These are phyloP conservation scores for Eupithecia subfuscata DNA, from an alignment of 2,888 invertebrate species.

Conservation along the genomic window DNA sequence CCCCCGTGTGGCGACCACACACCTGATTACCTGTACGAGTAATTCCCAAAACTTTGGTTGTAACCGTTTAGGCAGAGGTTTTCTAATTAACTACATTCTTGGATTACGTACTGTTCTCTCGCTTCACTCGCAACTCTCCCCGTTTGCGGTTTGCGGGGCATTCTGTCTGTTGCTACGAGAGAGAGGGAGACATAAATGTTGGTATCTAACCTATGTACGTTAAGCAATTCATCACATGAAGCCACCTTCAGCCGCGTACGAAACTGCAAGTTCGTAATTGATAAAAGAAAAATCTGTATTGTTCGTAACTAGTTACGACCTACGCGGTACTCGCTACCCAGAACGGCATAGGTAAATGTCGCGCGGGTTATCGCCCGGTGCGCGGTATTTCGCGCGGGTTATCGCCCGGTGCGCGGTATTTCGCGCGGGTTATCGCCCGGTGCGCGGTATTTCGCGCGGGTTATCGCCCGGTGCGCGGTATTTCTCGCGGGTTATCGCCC, in stretches of 20 bases:
- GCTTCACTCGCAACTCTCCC: conserved; percentile 41
- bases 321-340: not conserved
- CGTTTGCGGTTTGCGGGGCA: conserved; percentile 16
- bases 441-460: not conserved
- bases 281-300: too few relatives aligned
- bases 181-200: not conserved
- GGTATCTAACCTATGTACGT: not conserved
- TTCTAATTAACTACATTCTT: conserved; percentile 67
- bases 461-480: too few relatives aligned
- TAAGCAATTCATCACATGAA: not conserved
- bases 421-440: not conserved
- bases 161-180: not conserved
- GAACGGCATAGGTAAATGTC: not conserved
- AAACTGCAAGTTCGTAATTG: not conserved
- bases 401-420: too few relatives aligned
- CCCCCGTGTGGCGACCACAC: not conserved
- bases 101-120: conserved; percentile 49
- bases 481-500: not conserved
- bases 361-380: not conserved
- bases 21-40: conserved; percentile 68
- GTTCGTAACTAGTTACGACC: not conserved
- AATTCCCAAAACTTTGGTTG: conserved; percentile 68
- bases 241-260: not conserved
- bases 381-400: too few relatives aligned
- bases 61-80: conserved; percentile 64